phyloP scores from a whole-genome alignment of 2,888 invertebrate species.

The Acronicta psi region DNA sequence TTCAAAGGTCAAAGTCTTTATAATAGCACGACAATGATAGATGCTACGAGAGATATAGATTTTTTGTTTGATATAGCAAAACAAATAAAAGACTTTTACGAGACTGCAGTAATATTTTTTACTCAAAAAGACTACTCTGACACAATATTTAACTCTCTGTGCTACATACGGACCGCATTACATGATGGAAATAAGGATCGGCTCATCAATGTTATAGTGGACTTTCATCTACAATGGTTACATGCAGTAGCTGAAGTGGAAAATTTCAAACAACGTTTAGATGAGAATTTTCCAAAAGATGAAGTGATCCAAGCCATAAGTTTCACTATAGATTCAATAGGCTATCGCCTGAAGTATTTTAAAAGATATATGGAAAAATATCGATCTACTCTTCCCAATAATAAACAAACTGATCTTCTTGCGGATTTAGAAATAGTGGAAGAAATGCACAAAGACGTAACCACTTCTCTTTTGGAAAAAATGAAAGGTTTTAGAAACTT shows the following conservation, averaged over 20 bases:
- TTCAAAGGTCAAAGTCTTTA: no score
- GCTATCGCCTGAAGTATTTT: conserved; percentile 74
- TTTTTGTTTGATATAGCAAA: conserved; percentile 79
- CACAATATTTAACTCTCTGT: conserved; percentile 73
- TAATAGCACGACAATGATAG: conserved; percentile 36
- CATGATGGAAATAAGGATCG: conserved; percentile 59
- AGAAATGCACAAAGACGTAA: conserved; percentile 80
- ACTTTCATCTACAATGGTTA: conserved; percentile 82
- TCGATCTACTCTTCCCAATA: conserved; percentile 62
- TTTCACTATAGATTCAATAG: conserved; percentile 76
- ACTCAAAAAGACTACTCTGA: conserved; percentile 79
- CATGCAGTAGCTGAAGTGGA: conserved; percentile 76
- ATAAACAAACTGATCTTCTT: conserved; percentile 65
- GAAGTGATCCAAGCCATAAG: conserved; percentile 72
- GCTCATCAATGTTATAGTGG: conserved; percentile 74
- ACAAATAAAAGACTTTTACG: conserved; percentile 80
- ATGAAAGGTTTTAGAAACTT: conserved; percentile 71
- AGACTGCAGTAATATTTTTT: conserved; percentile 77
- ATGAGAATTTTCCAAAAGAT: conserved; percentile 63
- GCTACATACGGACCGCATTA: conserved; percentile 69
- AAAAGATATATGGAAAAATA: conserved; percentile 73
- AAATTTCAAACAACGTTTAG: conserved; percentile 64
- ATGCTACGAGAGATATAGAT: conserved; percentile 54
- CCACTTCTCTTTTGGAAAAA: conserved; percentile 66
- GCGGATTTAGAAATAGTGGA: conserved; percentile 82